phyloP scores from a whole-genome alignment of 2,113 vertebrate genomes.

The Dipodomys ordii region DNA sequence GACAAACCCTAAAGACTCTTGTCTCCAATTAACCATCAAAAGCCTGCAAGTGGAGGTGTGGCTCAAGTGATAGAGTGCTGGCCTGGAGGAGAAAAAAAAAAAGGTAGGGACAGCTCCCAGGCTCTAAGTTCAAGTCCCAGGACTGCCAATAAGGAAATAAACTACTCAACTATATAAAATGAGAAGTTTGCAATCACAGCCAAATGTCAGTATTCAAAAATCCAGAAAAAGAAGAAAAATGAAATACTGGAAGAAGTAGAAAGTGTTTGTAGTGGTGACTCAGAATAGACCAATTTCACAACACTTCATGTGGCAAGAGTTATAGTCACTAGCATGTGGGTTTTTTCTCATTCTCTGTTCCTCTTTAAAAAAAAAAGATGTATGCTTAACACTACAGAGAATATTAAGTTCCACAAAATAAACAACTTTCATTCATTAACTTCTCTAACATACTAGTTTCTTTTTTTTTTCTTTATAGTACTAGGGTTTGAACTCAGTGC shows the following conservation, averaged over 20 bases:
- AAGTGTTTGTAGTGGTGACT: slow-evolving; percentile 65
- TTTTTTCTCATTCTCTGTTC: slow-evolving; percentile 34
- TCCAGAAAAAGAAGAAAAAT: slow-evolving; percentile 62
- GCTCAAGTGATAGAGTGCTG: no score
- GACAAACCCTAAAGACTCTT: no score
- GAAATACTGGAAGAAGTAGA: slow-evolving; percentile 44
- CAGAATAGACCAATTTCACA: slow-evolving; percentile 64
- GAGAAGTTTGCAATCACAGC: slow-evolving; percentile 31
- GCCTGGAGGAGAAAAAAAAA: no score
- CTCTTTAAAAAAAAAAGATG: slow-evolving; percentile 44
- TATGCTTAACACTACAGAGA: slow-evolving; percentile 40
- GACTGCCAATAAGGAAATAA: background rate
- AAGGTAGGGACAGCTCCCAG: no score
- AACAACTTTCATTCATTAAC: slow-evolving; percentile 21
- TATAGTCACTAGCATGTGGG: slow-evolving; percentile 18
- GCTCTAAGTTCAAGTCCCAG: no score
- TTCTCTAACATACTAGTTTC: background rate
- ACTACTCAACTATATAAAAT: slow-evolving; percentile 27
- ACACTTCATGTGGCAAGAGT: slow-evolving; percentile 64
- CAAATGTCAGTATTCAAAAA: slow-evolving; percentile 58
- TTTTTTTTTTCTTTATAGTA: background rate
- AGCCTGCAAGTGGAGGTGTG: no score
- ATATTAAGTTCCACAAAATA: slow-evolving; percentile 34
- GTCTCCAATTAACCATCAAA: no score
- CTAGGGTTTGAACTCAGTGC: no score